phyloP scores from a whole-genome alignment of 2,797 vertebrate species.

The Semotilus atromaculatus region DNA sequence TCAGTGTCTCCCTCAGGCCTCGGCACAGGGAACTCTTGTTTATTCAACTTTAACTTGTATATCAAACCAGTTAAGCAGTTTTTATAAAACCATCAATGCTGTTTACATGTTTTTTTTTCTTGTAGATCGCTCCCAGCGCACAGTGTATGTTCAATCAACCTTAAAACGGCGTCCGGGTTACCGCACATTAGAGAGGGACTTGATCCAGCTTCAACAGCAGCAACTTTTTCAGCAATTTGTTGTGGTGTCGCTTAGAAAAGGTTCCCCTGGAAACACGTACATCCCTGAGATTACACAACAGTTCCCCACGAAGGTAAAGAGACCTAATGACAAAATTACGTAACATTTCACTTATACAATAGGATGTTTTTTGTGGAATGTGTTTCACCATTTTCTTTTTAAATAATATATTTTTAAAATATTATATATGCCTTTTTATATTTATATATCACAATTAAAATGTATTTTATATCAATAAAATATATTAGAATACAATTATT shows the following conservation, averaged over 20 bases:
- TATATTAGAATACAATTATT: neutral
- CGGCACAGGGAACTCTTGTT: slow-evolving; percentile 4
- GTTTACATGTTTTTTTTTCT: slow-evolving; percentile 24
- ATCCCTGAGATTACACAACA: slow-evolving; percentile 92
- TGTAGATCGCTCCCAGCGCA: slow-evolving; percentile 72
- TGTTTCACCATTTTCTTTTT: neutral
- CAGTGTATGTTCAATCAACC: slow-evolving; percentile 83
- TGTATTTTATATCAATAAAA: neutral
- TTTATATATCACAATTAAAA: neutral
- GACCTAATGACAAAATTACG: neutral
- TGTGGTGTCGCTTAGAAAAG: slow-evolving; percentile 93
- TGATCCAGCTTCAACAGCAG: slow-evolving; percentile 94
- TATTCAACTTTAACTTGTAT: slow-evolving; percentile 7
- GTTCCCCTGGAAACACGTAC: slow-evolving; percentile 79
- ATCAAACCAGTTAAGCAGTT: neutral
- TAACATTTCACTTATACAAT: neutral
- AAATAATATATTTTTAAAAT: neutral
- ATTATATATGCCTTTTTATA: neutral
- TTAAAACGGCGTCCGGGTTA: slow-evolving; percentile 88
- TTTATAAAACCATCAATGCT: neutral
- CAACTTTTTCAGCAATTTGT: slow-evolving; percentile 96
- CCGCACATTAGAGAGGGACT: slow-evolving; percentile 93
- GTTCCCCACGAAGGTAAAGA: slow-evolving; percentile 91
- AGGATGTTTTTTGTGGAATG: neutral
- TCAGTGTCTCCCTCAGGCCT: slow-evolving; percentile 61